These are phyloP conservation scores for Tympanoctomys barrerae DNA, from an alignment of 2,797 vertebrate genomes.

Conservation along the genomic window DNA sequence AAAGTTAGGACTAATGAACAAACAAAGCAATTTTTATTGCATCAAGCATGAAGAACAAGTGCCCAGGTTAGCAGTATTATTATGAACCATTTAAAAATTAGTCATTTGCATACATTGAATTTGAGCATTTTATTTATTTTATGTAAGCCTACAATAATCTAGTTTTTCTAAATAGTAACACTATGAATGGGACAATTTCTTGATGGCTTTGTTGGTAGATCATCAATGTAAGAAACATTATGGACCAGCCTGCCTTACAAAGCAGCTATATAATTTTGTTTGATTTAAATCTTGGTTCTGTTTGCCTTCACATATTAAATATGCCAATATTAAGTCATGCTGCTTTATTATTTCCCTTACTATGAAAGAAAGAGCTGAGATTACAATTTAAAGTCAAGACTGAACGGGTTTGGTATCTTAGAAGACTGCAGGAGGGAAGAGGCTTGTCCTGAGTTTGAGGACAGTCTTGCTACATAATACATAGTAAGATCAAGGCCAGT, in stretches of 20 bases:
- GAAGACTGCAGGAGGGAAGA: not conserved
- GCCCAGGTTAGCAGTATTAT: not conserved
- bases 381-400: slow-evolving; percentile 85
- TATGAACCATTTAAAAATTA: slow-evolving; percentile 6
- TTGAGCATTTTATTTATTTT: slow-evolving; percentile 2
- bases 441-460: not conserved
- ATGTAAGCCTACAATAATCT: not conserved
- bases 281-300: slow-evolving; percentile 28
- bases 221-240: not conserved
- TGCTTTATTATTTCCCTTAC: slow-evolving; percentile 37
- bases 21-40: not conserved
- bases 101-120: slow-evolving; percentile 28
- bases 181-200: not conserved
- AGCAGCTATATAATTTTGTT: slow-evolving; percentile 10
- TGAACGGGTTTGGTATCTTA: not conserved
- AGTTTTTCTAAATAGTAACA: slow-evolving; percentile 41
- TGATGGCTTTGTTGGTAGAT: not conserved
- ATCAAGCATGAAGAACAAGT: not conserved
- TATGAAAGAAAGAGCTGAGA: slow-evolving; percentile 89
- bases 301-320: not conserved
- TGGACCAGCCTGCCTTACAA: not conserved
- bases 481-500: not conserved
- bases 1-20: not conserved
- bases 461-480: not conserved
- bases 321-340: not conserved